Base-by-base conservation (phyloP, 2,113 vertebrate genomes). In the Syngnathus floridae region DNA sequence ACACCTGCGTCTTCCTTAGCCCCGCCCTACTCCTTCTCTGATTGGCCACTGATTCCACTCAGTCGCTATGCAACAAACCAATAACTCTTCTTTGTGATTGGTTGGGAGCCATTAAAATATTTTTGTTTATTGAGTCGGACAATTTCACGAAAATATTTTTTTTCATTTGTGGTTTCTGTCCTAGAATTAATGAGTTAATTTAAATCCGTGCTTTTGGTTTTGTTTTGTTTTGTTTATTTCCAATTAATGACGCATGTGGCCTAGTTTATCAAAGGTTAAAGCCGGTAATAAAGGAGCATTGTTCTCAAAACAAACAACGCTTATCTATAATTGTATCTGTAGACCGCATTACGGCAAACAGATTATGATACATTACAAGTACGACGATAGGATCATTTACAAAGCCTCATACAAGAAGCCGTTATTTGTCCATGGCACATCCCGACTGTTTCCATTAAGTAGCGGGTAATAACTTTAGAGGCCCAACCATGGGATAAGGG, bases 271-370 rank as follows among this genome's bases (percentile, higher is more conserved):
- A 40, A 40, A 56, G 43, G 60, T 63, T 51, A 75, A 59, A 10
- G 67, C 41, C 54, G 58, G 40, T 64, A 40, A 48, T 63, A 71
- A 85, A 75, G 66, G 76, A 76, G 48, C 5, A 66, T 62, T 65
- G 54, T 70, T 45, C 51, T 71, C 45, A 62, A 66, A 76, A 67
- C 69, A 82, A 82, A 80, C 79, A 76, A 66, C 64, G 35, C 46
- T 62, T 73, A 78, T 84, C 83, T 81, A 60, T 79, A 79, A 82
- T 80, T 78, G 76, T 38, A 79, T 79, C 64, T 62, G 46, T 60
- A 16, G 58, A 55, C 69, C 70, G 7, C 59, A 64, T 80, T 79
- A 74, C 16, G 72, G 31, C 68, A 74, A 76, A 74, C 63, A 70
- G 45, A 66, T 74, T 67, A 77, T 35, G 17, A 59, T 49, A 62